Evolutionary conservation across 2,888 invertebrate species (phyloP), one percentile per base, ranked within the genome.

Genomic region (Dynastes maya): DNA sequence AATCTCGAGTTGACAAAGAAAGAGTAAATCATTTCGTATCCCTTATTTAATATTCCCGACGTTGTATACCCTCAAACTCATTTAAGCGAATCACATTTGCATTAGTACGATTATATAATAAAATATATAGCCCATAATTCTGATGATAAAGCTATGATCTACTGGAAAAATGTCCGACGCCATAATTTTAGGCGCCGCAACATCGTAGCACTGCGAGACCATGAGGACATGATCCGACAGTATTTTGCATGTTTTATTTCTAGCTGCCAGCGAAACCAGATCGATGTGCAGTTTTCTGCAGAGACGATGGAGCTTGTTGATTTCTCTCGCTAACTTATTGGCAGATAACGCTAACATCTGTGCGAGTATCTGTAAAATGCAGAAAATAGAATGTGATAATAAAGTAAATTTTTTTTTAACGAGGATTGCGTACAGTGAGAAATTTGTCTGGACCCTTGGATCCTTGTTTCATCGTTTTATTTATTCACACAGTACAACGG

Each of bases 61-160:
- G 22, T 22, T 22, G 22, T 22, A 22, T 22, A 22, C 32, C 2
- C 32, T 2, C 32, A 37, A 37, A 11, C 11, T 2, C 8, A 45
- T 45, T 8, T 45, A 45, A 8, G 11, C 8, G 2, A 45, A 45
- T 45, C 8, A 45, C 45, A 45, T 45, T 45, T 45, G 45, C 45
- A 45, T 45, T 8, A 45, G 2, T 45, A 68, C 68, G 13, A 68
- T 68, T 9, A 68, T 27, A 51, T 68, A 68, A 27, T 68, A 68
- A 49, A 68, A 51, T 8, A 68, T 51, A 6, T 68, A 68, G 3
- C 68, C 68, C 51, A 68, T 51, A 4, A 53, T 68, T 27, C 68
- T 68, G 13, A 68, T 29, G 27, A 68, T 68, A 13, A 51, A 68
- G 49, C 68, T 68, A 51, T 68, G 68, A 51, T 68, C 68, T 29